Base-by-base conservation (phyloP, 2,888 invertebrate species). In the Chloroclysta siterata region DNA sequence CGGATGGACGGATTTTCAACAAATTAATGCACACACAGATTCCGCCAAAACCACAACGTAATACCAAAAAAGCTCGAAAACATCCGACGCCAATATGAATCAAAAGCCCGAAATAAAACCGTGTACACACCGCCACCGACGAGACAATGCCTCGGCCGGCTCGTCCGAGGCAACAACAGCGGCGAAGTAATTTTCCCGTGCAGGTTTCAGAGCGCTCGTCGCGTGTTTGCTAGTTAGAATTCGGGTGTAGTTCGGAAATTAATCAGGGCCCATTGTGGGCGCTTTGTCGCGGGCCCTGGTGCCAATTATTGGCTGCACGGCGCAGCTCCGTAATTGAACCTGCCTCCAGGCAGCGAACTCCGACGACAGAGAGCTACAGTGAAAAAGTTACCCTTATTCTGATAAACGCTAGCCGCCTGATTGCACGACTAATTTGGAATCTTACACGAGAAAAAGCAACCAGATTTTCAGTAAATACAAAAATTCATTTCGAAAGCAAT, bases 181-280 rank as follows among this genome's bases (percentile, higher is more conserved):
- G 75, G 60, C 82, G 77, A 81, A 85, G 84, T 88, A 84, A 89
- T 87, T 87, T 85, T 76, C 81, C 75, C 83, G 79, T 77, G 74
- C 81, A 77, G 80, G 80, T 82, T 84, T 81, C 84, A 79, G 33
- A 51, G 78, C 79, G 79, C 71, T 75, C 82, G 82, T 81, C 84
- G 84, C 88, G 83, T 89, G 89, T 90, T 90, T 88, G 88, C 87
- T 87, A 87, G 89, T 90, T 90, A 89, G 89, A 87, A 90, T 91
- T 91, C 90, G 92, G 90, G 83, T 83, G 88, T 85, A 90, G 92
- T 92, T 90, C 89, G 89, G 87, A 92, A 91, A 92, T 92, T 92
- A 91, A 92, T 92, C 92, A 92, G 88, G 76, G 84, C 81, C 88
- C 85, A 90, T 90, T 90, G 91, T 90, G 90, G 90, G 82, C 86